phyloP scores from a whole-genome alignment of 92 coral and sea anemone species.

The Epizoanthus illoricatus region DNA sequence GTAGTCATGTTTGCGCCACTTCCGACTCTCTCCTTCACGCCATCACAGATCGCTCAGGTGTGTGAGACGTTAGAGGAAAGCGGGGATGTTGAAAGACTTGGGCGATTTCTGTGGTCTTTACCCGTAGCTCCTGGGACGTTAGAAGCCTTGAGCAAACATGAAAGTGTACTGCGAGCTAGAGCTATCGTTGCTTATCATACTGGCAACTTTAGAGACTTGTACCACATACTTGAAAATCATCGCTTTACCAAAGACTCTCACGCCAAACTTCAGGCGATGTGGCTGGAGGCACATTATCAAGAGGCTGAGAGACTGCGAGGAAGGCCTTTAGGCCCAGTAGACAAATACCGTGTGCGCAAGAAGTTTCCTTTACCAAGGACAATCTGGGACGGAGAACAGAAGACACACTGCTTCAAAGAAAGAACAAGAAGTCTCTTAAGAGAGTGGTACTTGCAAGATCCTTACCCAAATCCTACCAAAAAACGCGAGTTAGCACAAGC shows the following conservation, averaged over 20 bases:
- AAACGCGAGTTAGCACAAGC: constrained; percentile 99
- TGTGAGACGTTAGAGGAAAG: constrained; percentile 99
- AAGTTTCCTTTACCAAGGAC: constrained; percentile 99
- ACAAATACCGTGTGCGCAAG: constrained; percentile 97
- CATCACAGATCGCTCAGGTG: constrained; percentile 96
- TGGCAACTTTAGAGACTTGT: constrained; percentile 97
- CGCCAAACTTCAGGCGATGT: constrained; percentile 97
- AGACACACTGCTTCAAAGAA: constrained; percentile 99
- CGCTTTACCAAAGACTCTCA: constrained; percentile 96
- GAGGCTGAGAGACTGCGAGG: constrained; percentile 99
- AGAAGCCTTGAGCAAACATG: constrained; percentile 97
- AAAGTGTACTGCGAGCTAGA: constrained; percentile 97
- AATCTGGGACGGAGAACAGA: constrained; percentile 99
- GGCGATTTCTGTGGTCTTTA: constrained; percentile 98
- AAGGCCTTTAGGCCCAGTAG: constrained; percentile 97
- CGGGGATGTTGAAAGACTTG: constrained; percentile 98
- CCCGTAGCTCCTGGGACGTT: constrained; percentile 99
- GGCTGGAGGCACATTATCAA: constrained; percentile 98
- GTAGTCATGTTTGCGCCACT: constrained; percentile 92
- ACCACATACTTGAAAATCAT: constrained; percentile 94
- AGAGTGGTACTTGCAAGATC: constrained; percentile 98
- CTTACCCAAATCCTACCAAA: constrained; percentile 99
- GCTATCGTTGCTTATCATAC: constrained; percentile 99
- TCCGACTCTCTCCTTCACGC: constrained; percentile 93
- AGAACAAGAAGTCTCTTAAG: constrained; percentile 91